phyloP scores from a whole-genome alignment of 2,113 vertebrate species.

The Tamias sibiricus region DNA sequence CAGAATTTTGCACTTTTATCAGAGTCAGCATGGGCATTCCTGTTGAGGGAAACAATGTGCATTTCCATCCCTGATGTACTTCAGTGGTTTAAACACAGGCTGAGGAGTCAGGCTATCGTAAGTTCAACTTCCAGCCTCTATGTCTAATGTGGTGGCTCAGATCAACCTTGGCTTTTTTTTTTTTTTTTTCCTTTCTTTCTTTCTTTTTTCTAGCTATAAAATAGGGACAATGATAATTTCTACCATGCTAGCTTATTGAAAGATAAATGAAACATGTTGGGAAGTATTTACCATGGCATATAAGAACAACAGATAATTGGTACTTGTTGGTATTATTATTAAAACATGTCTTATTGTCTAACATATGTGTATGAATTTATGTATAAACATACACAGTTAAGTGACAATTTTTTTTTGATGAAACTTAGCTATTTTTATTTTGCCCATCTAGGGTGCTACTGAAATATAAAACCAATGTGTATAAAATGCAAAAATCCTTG shows the following conservation, averaged over 20 bases:
- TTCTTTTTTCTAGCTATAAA: background rate
- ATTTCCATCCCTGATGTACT: background rate
- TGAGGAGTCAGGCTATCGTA: background rate
- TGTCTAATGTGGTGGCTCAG: background rate
- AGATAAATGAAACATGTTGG: background rate
- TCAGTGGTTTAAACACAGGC: background rate
- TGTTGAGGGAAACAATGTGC: background rate
- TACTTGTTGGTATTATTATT: background rate
- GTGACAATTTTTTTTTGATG: background rate
- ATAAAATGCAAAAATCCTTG: conserved; percentile 21
- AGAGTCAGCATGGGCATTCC: background rate
- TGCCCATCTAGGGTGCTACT: background rate
- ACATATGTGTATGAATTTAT: background rate
- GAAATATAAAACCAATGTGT: background rate
- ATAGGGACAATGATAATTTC: background rate
- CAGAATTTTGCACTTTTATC: background rate
- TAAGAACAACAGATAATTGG: background rate
- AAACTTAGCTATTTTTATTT: conserved; percentile 26
- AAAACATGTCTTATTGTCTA: background rate
- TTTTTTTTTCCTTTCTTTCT: background rate
- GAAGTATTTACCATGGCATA: background rate
- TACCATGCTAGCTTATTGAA: background rate
- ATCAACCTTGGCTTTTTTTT: background rate
- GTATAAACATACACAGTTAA: conserved; percentile 40
- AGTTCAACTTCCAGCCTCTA: background rate